These are phyloP conservation scores for Lithodes maja DNA, from an alignment of 2,888 invertebrate genomes.

Conservation along the genomic window DNA sequence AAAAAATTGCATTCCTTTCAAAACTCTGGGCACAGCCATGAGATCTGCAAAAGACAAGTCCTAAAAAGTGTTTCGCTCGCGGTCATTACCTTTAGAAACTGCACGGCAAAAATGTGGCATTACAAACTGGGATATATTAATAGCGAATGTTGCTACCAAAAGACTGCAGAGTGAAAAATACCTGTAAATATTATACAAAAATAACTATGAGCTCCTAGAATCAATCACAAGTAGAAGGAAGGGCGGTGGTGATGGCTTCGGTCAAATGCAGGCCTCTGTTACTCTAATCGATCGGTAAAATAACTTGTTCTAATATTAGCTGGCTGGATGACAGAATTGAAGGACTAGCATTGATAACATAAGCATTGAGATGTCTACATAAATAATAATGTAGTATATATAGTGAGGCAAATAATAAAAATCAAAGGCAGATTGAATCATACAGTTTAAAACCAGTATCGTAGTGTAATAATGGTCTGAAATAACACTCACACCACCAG, in stretches of 20 bases:
- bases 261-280: constrained; percentile 14
- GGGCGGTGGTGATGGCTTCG: constrained; percentile 35
- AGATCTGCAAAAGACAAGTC: constrained; percentile 9
- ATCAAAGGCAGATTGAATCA: neutral
- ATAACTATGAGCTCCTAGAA: constrained; percentile 62
- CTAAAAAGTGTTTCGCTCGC: constrained; percentile 43
- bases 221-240: constrained; percentile 58
- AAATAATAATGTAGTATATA: too few species aligned
- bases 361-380: too few species aligned
- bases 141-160: constrained; percentile 37
- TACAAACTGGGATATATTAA: constrained; percentile 49
- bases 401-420: neutral
- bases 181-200: constrained; percentile 62
- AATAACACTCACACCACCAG: neutral
- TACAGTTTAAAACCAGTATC: neutral
- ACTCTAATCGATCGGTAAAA: neutral
- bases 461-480: neutral
- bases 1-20: constrained; percentile 5
- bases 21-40: constrained; percentile 1
- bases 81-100: constrained; percentile 25
- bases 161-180: constrained; percentile 65
- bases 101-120: constrained; percentile 35
- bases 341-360: too few species aligned
- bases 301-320: neutral
- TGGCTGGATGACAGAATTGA: too few species aligned